Evolutionary conservation across 1,140 invertebrate species (phyloP).

Genomic region (Amyelois transitella): DNA sequence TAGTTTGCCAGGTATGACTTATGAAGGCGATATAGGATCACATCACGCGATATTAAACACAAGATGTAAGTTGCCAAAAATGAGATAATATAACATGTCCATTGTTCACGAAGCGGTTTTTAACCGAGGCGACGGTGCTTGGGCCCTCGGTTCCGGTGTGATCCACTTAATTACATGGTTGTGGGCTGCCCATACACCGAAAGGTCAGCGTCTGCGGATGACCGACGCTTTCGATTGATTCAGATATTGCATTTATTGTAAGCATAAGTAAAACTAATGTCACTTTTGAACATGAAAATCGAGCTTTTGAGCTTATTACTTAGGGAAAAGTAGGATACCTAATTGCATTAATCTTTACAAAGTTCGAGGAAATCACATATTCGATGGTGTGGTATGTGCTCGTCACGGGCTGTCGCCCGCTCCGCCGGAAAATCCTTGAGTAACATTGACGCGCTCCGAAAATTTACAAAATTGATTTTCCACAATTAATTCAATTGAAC

Average conservation of each 20-base stretch:
- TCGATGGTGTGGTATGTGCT: slow-evolving; percentile 6
- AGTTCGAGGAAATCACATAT: slow-evolving; percentile 6
- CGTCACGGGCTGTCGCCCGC: slow-evolving; percentile 13
- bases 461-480: slow-evolving; percentile 36
- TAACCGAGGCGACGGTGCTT: neutral
- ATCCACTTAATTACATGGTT: slow-evolving; percentile 41
- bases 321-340: no score
- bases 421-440: slow-evolving; percentile 37
- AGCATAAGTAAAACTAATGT: no score
- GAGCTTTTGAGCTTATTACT: no score
- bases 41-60: neutral
- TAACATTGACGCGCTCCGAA: slow-evolving; percentile 30
- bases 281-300: no score
- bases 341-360: no score
- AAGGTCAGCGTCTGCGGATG: slow-evolving; percentile 10
- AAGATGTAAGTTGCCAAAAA: neutral
- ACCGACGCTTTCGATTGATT: no score
- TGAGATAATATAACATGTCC: neutral
- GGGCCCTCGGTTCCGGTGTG: slow-evolving; percentile 37
- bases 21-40: neutral
- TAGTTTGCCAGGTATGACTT: no score
- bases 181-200: neutral
- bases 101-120: slow-evolving; percentile 1
- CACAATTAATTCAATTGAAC: slow-evolving; percentile 33
- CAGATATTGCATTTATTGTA: no score